Evolutionary conservation across 2,797 vertebrate genomes (phyloP), one percentile per base, ranked within the genome.

Genomic region (Tadarida brasiliensis): DNA sequence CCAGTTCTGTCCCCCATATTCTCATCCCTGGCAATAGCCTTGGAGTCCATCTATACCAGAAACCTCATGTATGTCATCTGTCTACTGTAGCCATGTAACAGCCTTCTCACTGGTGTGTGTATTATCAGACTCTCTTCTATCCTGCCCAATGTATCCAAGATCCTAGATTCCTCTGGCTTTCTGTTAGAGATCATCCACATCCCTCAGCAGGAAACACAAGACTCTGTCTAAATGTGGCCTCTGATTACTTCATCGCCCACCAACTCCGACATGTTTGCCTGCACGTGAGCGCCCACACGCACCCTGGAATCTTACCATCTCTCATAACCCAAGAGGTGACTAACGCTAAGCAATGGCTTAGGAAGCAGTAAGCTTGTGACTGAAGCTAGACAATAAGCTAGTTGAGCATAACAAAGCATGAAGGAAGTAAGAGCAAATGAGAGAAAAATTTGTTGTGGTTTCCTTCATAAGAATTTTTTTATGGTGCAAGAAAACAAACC

Each of bases 401-500:
- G 17, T 71, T 92, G 19, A 90, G 30, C 39, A 86, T 74, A 96
- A 92, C 77, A 39, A 87, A 95, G 47, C 20, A 80, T 47, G 65
- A 96, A 93, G 28, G 15, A 90, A 77, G 33, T 61, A 87, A 88
- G 35, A 80, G 11, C 56, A 80, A 76, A 47, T 4, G 16, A 74
- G n/a, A 67, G n/a, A 67, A 80, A 78, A 35, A 35, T 35, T 94
- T 89, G 5, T 0, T n/a, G n/a, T 33, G 11, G 3, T 78, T 96
- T 92, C 10, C 80, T 87, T 94, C 70, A 91, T 67, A 91, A 87
- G 39, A 95, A 91, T 87, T 56, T 89, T 95, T 78, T 87, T 87
- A 73, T 3, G 22, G 2, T 73, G 4, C 57, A 59, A 81, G 84
- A 86, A 85, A 71, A 54, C n/a, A 91, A 93, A 71, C 11, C 19